phyloP scores from a whole-genome alignment of 2,113 vertebrate genomes.

The Cynoglossus semilaevis region DNA sequence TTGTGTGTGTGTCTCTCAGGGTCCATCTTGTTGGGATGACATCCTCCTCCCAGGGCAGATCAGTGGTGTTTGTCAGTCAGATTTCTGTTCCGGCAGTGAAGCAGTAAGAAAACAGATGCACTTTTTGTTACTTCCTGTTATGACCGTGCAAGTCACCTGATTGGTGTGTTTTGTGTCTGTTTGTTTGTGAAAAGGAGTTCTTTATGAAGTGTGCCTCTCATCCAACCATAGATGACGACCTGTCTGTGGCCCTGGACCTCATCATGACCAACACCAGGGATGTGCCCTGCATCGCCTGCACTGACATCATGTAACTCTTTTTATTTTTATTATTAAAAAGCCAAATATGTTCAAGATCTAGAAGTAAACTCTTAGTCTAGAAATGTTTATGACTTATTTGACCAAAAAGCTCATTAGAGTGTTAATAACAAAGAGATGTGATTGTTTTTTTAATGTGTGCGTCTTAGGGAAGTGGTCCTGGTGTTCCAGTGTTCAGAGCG shows the following conservation, averaged over 20 bases:
- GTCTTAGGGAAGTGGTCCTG: conserved; percentile 82
- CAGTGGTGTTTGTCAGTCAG: conserved; percentile 52
- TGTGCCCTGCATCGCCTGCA: conserved; percentile 62
- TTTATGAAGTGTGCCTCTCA: conserved; percentile 66
- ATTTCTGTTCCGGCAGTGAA: conserved; percentile 34
- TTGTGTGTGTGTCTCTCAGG: conserved; percentile 38
- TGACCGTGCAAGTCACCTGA: background rate
- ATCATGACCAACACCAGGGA: conserved; percentile 53
- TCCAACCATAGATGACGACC: conserved; percentile 55
- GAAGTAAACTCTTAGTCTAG: too few species aligned
- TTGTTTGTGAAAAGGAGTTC: conserved; percentile 50
- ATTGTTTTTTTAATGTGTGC: too few species aligned
- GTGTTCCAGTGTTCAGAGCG: conserved; percentile 84
- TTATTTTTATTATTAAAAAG: background rate
- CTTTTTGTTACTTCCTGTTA: background rate
- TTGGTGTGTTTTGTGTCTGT: background rate
- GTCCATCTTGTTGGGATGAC: conserved; percentile 62
- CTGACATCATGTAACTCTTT: conserved; percentile 50
- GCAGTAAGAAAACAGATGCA: conserved; percentile 32
- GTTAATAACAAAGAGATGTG: too few species aligned
- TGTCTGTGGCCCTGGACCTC: conserved; percentile 63
- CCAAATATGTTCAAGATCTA: too few species aligned
- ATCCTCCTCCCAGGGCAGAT: conserved; percentile 44
- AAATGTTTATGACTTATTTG: too few species aligned
- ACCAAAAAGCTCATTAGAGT: too few species aligned